Evolutionary conservation across 2,113 vertebrate species (phyloP), one percentile per base, ranked within the genome.

Genomic region (Orientallactaga bullata): DNA sequence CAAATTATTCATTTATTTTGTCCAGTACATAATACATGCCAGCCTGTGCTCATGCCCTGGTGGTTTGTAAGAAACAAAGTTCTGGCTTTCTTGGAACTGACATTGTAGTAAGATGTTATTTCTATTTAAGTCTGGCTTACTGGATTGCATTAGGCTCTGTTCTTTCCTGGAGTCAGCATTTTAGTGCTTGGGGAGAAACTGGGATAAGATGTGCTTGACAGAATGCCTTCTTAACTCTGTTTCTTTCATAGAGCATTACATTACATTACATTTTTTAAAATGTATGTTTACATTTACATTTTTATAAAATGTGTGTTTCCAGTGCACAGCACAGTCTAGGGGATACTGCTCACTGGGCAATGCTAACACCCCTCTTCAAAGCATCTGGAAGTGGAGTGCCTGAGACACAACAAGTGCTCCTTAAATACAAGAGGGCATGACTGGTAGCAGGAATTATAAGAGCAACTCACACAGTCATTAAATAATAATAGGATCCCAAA

Each of bases 1-100:
- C 23, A 82, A 23, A 58, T 84, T 79, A 58, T 2, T 83, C 1
- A 68, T 61, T 84, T 58, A 42, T 71, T 63, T 51, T 4, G 51
- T 73, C 37, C 4, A 78, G 2, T 69, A 18, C 7, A 18, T 63
- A 26, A 11, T 76, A 7, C 39, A 15, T 28, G 30, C 30, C 18
- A 30, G 21, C 13, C 10, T 74, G 12, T 85, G 24, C 72, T 87
- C 47, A 81, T 35, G 60, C 4, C 55, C 28, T 18, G 15, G 60
- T 37, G 8, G 68, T 8, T 23, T 37, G 39, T 73, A 89, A 74
- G 26, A 78, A 17, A 3, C n/a, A 82, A 73, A 23, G 10, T 47
- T 85, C 63, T 78, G 90, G 16, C 6, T 88, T 87, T 72, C n/a
- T 86, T 86, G 63, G 7, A 74, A 55, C 28, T 92, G 47, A 37